Evolutionary conservation across 2,113 vertebrate genomes (phyloP), one percentile per base, ranked within the genome.

Genomic region (Haemorhous mexicanus): DNA sequence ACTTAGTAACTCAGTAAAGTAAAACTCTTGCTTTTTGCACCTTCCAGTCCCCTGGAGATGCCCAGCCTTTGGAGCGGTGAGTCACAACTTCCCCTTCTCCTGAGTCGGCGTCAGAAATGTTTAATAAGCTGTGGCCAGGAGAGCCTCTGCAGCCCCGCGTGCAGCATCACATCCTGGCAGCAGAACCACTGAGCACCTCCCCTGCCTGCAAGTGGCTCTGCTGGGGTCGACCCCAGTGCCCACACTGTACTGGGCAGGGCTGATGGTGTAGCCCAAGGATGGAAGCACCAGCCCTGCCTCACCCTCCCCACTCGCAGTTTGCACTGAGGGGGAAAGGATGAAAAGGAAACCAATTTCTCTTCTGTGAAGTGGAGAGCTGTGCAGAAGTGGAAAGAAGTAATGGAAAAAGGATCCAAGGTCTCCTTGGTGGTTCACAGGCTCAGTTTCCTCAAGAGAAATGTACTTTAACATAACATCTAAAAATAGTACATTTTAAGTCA

Each of bases 1-100:
- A 95, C 87, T 96, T 90, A 93, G 95, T 93, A 96, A 96, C 90
- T 77, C 7, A 39, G 78, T 74, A 88, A 93, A 90, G 91, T 47
- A 77, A 59, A 89, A 95, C 90, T 94, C 87, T 55, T 95, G 81
- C 67, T 91, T 93, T 96, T 93, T 91, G 72, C 59, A 67, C 61
- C 53, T 95, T 68, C 69, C 64, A 22, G 89, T 55, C 24, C 61
- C 0, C 0, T 56, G 53, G 67, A 94, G 49, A 59, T 16, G 7
- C 53, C 14, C 64, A 81, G 83, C 73, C 87, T 76, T 73, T 14
- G 61, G 90, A 93, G 84, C 8, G 4, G 50, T 80, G 82, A 94
- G 69, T 86, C 74, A 92, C 55, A 69, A 46, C 50, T 70, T 44
- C 59, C 52, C 74, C 76, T 61, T 66, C 69, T 27, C 20, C 26